These are phyloP conservation scores for Camarhynchus parvulus DNA, from an alignment of 2,113 vertebrate genomes.

Conservation along the genomic window DNA sequence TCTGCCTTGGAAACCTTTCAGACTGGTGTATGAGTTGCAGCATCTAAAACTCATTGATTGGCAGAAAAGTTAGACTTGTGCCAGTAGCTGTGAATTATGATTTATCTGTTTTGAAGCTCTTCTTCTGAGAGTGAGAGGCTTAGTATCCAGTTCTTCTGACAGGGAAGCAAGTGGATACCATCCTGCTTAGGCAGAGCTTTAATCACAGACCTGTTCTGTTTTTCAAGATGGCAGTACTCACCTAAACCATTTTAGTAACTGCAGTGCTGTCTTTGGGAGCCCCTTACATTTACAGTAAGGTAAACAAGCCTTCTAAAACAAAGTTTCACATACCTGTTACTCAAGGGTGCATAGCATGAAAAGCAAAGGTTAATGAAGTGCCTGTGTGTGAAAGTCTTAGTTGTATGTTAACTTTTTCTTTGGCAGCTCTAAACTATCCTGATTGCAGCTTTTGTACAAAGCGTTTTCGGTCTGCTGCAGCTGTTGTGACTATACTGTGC, in stretches of 20 bases:
- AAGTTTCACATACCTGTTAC: neutral
- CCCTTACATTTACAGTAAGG: neutral
- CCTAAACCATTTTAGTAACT: accelerated
- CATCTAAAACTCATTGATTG: neutral
- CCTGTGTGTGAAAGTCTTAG: neutral
- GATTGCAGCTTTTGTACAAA: neutral
- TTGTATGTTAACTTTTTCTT: slow-evolving; percentile 7
- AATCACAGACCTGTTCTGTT: neutral
- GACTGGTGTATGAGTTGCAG: neutral
- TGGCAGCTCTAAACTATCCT: neutral
- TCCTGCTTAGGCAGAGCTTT: neutral
- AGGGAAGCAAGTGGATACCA: neutral
- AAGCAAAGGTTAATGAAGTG: neutral
- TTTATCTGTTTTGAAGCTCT: neutral
- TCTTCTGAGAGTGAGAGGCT: neutral
- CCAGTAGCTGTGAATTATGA: neutral
- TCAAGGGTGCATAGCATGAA: neutral
- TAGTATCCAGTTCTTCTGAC: neutral
- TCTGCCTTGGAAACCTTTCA: neutral
- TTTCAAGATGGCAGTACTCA: neutral
- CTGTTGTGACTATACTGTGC: accelerated
- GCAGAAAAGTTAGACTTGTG: neutral
- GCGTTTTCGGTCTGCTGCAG: neutral
- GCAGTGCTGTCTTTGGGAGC: neutral
- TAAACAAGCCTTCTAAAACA: neutral